Percentiles rank a stretch among this genome's conserved stretches.
Evolutionary conservation across 1,140 invertebrate species (phyloP).

Genomic region (Prorops nasuta): DNA sequence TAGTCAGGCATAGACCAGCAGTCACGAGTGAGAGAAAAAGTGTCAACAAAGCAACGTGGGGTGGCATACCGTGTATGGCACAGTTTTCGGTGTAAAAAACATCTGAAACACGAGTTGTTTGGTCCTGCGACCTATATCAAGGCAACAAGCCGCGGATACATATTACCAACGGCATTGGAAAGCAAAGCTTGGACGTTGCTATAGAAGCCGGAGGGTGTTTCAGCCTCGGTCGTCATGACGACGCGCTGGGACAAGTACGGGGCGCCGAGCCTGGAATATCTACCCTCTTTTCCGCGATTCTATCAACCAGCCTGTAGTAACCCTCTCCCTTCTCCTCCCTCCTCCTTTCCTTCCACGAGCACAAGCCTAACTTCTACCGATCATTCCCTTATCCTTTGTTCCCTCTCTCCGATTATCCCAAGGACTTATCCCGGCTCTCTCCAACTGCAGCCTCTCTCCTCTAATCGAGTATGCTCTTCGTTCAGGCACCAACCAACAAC

Average conservation of each 20-base stretch:
- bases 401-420: neutral
- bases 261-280: constrained; percentile 36
- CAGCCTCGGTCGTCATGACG: constrained; percentile 40
- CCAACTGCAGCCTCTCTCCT: constrained; percentile 4
- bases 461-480: too few relatives aligned
- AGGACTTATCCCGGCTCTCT: neutral
- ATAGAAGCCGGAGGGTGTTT: constrained; percentile 33
- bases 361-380: too few relatives aligned
- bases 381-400: neutral
- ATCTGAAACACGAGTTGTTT: too few relatives aligned
- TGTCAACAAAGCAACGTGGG: neutral
- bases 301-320: constrained; percentile 6
- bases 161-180: constrained; percentile 46
- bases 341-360: neutral
- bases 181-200: constrained; percentile 39
- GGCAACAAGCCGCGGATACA: constrained; percentile 31
- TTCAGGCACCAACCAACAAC: too few relatives aligned
- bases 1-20: too few relatives aligned
- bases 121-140: constrained; percentile 43
- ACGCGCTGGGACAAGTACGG: constrained; percentile 32
- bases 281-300: constrained; percentile 33
- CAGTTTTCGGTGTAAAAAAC: too few relatives aligned
- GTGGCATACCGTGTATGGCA: neutral
- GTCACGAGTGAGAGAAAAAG: neutral
- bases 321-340: neutral